These are phyloP conservation scores for Sweltsa coloradensis DNA, from an alignment of 1,140 invertebrate genomes.

Conservation along the genomic window DNA sequence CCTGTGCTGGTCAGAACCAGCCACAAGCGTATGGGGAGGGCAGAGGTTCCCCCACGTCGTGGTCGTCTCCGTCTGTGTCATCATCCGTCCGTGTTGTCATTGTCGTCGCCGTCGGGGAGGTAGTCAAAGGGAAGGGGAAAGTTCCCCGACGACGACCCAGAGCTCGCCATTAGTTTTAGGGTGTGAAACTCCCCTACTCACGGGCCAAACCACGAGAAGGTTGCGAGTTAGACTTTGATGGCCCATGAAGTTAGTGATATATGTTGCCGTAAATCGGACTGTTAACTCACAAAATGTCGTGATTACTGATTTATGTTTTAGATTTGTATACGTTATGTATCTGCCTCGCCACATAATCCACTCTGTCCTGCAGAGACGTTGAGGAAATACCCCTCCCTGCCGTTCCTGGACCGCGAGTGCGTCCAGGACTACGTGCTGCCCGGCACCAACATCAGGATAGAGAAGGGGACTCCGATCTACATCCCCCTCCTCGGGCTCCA, in stretches of 20 bases:
- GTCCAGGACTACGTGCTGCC: constrained; percentile 7
- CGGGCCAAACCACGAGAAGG: not conserved
- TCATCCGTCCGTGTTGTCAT: too few relatives aligned
- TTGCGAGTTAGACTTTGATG: too few relatives aligned
- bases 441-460: constrained; percentile 7
- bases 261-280: not conserved
- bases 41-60: too few relatives aligned
- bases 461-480: constrained; percentile 18
- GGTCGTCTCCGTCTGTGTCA: too few relatives aligned
- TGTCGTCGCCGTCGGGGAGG: too few relatives aligned
- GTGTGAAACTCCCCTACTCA: not conserved
- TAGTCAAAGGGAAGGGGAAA: too few relatives aligned
- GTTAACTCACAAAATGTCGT: not conserved
- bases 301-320: not conserved
- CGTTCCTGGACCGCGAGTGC: too few relatives aligned
- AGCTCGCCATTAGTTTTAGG: too few relatives aligned
- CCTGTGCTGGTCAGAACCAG: too few relatives aligned
- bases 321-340: not conserved
- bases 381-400: constrained; percentile 25
- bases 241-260: not conserved
- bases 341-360: not conserved
- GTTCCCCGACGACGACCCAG: too few relatives aligned
- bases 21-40: too few relatives aligned
- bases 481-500: constrained; percentile 32
- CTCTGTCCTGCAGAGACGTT: constrained; percentile 19